These are phyloP conservation scores for Protosalanx chinensis DNA, from an alignment of 2,797 vertebrate species.

Conservation along the genomic window DNA sequence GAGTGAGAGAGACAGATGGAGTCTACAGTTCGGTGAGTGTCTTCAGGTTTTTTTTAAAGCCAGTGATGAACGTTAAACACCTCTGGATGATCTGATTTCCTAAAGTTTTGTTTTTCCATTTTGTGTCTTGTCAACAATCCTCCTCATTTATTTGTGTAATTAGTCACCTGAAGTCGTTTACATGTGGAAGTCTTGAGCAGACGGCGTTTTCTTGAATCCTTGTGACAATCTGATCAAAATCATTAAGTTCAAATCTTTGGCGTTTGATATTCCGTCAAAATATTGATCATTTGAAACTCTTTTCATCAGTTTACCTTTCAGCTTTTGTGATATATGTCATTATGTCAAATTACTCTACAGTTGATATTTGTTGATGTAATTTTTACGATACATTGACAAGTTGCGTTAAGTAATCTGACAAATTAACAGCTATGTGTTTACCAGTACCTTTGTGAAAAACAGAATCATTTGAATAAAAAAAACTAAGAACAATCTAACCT, in stretches of 20 bases:
- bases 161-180: constrained; percentile 55
- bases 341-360: too few species aligned
- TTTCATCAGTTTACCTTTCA: too few species aligned
- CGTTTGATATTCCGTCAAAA: too few species aligned
- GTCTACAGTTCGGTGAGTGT: constrained; percentile 57
- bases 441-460: too few species aligned
- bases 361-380: too few species aligned
- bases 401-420: not conserved
- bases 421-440: not conserved
- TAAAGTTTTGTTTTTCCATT: constrained; percentile 12
- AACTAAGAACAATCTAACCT: not conserved
- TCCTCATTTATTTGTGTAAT: constrained; percentile 40
- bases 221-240: constrained; percentile 29
- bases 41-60: constrained; percentile 29
- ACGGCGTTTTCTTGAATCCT: constrained; percentile 45
- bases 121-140: constrained; percentile 5
- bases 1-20: constrained; percentile 54
- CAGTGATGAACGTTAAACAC: constrained; percentile 24
- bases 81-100: constrained; percentile 29
- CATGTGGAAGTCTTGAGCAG: constrained; percentile 48
- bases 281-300: too few species aligned
- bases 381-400: not conserved
- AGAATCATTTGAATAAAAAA: too few species aligned
- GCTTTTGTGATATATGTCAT: too few species aligned
- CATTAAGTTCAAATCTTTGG: too few species aligned